Evolutionary conservation across 2,888 invertebrate genomes (phyloP), one percentile per base, ranked within the genome.

Genomic region (Synanthedon formicaeformis): DNA sequence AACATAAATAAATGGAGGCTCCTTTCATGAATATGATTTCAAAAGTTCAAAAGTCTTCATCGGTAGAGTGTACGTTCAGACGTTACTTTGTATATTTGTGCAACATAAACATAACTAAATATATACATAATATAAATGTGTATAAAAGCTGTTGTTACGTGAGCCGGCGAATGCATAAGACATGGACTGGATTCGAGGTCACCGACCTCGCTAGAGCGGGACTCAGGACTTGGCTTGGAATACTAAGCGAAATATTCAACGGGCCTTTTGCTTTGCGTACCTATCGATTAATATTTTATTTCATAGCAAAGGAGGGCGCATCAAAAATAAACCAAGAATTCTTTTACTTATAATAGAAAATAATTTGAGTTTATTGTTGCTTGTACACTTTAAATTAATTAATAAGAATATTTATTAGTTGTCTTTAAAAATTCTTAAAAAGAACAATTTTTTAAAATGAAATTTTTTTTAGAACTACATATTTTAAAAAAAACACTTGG

Each of bases 121-220:
- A 23, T 23, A 23, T 23, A 23, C 23, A 23, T 23, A 57, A 56
- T 60, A 60, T 58, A 65, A 62, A 64, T 54, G 55, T 57, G 58
- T 58, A 53, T 68, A 75, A 78, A 78, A 78, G 79, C 78, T 74
- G 79, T 72, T 75, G 79, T 83, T 84, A 82, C 81, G 84, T 81
- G 78, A 75, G 77, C 59, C 73, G 75, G 71, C 76, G 78, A 77
- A 72, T 78, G 81, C 78, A 59, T 55, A 85, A 85, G 84, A 78
- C 83, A 69, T 77, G 79, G 77, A 82, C 84, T 85, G 85, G 86
- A 81, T 81, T 75, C 59, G 74, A 81, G 86, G 76, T 78, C 81
- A 64, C 65, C 72, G 81, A 84, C 83, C 82, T 71, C 75, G 63
- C 67, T 71, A 71, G 67, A 78, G 78, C 78, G 81, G 86, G 85